Evolutionary conservation across 2,888 invertebrate species (phyloP), one percentile per base, ranked within the genome.

Genomic region (Xanthia togata): DNA sequence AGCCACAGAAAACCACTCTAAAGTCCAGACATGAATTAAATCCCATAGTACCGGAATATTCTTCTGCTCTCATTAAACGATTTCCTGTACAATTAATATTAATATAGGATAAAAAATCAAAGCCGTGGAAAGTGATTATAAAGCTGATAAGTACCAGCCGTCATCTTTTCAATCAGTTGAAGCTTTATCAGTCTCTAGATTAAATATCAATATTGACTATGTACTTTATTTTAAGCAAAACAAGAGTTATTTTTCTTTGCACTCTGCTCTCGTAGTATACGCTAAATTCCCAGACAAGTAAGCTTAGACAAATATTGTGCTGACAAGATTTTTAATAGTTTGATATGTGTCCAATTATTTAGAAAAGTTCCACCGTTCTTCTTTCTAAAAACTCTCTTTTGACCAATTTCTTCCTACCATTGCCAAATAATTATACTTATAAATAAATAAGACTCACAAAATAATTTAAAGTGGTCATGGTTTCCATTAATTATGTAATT

Each of bases 401-500:
- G n/a, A 1, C n/a, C 12, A 57, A 44, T 64, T 35, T 12, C 26
- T 63, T 23, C 41, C 1, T n/a, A 68, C 9, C 14, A 31, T 59
- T 35, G 68, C n/a, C n/a, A 59, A 68, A 38, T 31, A 68, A 35
- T n/a, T n/a, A 68, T 60, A 71, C 53, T 65, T 31, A 73, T n/a
- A 76, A 72, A 73, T 65, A 74, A 67, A 86, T 65, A 71, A 67
- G 55, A 78, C 44, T 63, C 55, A 75, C 65, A 70, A 80, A 82
- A 76, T 73, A 74, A 79, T 84, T 83, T 76, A 79, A 70, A 76
- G 72, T 75, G 73, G 74, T 78, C 86, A 87, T 84, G 79, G 86
- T 83, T 81, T 81, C 75, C 84, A 87, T 79, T 88, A 83, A 88
- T 84, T 78, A 80, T 84, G 79, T 77, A 79, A 86, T 85, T 87